Evolutionary conservation across 1,140 invertebrate genomes (phyloP), one percentile per base, ranked within the genome.

Genomic region (Drosophila obscura): DNA sequence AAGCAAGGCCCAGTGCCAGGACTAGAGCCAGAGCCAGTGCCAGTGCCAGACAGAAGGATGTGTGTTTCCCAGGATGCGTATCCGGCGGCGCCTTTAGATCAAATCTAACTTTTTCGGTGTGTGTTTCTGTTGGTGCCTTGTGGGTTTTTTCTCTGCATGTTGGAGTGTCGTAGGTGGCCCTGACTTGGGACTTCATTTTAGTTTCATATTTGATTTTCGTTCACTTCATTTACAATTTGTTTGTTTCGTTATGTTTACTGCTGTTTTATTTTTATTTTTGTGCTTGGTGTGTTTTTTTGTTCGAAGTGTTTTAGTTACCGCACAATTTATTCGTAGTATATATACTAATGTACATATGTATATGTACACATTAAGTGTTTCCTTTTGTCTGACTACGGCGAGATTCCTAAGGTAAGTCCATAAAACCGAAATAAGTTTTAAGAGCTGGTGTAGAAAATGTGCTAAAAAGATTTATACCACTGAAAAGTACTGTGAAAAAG

Each of bases 71-170:
- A 56, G 52, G 58, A 60, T 62, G 24, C 53, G 15, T 57, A 62
- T 59, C 56, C 28, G 52, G 6, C 26, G 62, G 62, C 62, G 46
- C 16, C 53, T 6, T 22, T 55, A 28, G 39, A 75, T 75, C 22
- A 59, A 66, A 73, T 74, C 35, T 35, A 45, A 16, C 44, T 41
- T 57, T 52, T 52, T 46, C 13, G 19, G 41, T 62, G 24, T 49
- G 28, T 28, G 4, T 45, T 8, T 24, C 2, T 31, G 2, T 4
- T 3, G 8, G 8, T n/a, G 7, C 22, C 0, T n/a, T 19, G 16
- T 41, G 31, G 13, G 22, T 7, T 45, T 11, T 26, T 3, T 22
- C 1, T 13, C 13, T 9, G 1, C 5, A 19, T 55, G 24, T 43
- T n/a, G 3, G 7, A 2, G 2, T 31, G 31, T 31, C 8, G 9